Base-by-base conservation (phyloP, 2,113 vertebrate genomes). In the Tursiops truncatus region DNA sequence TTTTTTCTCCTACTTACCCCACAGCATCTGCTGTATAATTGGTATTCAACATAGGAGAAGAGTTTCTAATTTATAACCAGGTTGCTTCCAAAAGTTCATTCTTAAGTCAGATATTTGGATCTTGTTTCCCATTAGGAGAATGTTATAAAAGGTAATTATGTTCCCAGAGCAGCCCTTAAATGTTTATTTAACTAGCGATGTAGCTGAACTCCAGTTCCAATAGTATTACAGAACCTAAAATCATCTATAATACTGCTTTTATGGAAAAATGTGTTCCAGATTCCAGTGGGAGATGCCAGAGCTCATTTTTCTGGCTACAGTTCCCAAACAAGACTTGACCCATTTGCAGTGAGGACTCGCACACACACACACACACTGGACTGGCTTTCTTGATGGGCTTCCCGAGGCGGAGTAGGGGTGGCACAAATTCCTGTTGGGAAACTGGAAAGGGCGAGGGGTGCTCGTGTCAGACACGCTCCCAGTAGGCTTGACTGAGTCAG, bases 261-360 rank as follows among this genome's bases (percentile, higher is more conserved):
- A 95, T 92, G 87, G 94, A 94, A 62, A 92, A 97, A 96, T 94
- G 44, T 77, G 18, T 94, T 97, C 95, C 97, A 97, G 95, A 96
- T 97, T 95, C 79, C 95, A 96, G 25, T 0, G 41, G 90, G 79
- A 60, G 90, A 89, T 89, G 91, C 96, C 96, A 97, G 62, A 97
- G 36, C 81, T 94, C 65, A 85, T 94, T 93, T 89, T 93, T 53
- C 87, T 92, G 92, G 82, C 47, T 14, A 3, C 36, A 20, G 63
- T 87, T 98, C 90, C 80, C 79, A 92, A 50, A 90, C 63, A 92
- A 89, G 79, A 53, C 65, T 88, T 81, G 91, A 92, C 68, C 87
- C 33, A 31, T 33, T 25, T 71, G 60, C 10, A 83, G 73, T 68
- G 36, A 44, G 73, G 91, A n/a, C 41, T 89, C 3, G 6, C n/a